A percentile compares a stretch with the other conserved stretches of the same genome.
Evolutionary conservation across 2,888 invertebrate species (phyloP).

Genomic region (Hypercompe scribonia): DNA sequence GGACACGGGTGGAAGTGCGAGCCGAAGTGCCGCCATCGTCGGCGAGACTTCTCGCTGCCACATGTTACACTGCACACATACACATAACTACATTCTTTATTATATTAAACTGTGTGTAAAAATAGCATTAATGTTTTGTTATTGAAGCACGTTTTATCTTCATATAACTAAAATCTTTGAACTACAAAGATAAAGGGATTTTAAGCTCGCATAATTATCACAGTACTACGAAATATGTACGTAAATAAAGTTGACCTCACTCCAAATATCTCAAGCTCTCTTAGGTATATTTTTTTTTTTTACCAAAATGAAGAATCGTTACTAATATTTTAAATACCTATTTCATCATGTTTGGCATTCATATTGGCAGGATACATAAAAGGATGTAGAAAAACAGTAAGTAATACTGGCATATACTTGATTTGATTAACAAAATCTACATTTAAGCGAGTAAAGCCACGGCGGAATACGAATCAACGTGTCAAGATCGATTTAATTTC

Average conservation of each 20-base stretch:
- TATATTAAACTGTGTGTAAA: slow-evolving; percentile 1
- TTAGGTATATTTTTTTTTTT: too few species aligned
- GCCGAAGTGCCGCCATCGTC: slow-evolving; percentile 61
- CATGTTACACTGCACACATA: slow-evolving; percentile 50
- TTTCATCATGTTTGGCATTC: too few species aligned
- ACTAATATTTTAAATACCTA: too few species aligned
- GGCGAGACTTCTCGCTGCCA: slow-evolving; percentile 66
- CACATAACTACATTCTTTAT: slow-evolving; percentile 14
- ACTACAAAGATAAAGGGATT: slow-evolving; percentile 2
- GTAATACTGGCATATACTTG: too few species aligned
- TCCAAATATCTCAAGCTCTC: background rate
- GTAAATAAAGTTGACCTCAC: background rate
- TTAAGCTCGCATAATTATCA: background rate
- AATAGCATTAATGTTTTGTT: background rate
- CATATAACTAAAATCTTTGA: slow-evolving; percentile 10
- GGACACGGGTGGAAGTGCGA: slow-evolving; percentile 73
- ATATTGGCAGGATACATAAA: too few species aligned
- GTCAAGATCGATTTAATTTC: too few species aligned
- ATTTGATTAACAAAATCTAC: too few species aligned
- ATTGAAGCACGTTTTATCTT: background rate
- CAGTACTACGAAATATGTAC: background rate
- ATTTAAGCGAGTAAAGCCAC: too few species aligned
- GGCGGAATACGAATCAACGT: too few species aligned
- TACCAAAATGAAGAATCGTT: too few species aligned
- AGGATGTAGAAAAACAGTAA: too few species aligned